Conservation (phyloP, 1,140 invertebrate species). For the Fopius arisanus region DNA sequence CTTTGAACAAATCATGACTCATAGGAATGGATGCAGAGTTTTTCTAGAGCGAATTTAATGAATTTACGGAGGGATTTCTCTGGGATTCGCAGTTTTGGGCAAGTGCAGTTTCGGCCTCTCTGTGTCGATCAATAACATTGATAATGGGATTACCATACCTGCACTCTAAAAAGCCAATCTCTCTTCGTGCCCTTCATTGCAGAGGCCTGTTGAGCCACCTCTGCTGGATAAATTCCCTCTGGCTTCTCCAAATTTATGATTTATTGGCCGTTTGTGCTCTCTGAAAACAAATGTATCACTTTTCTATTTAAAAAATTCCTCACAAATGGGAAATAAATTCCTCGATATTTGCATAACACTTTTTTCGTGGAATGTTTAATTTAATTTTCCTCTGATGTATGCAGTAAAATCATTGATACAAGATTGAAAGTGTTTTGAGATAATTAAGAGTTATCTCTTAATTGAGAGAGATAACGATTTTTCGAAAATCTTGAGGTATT, state of each 20-base stretch:
- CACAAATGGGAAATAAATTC: too few relatives aligned
- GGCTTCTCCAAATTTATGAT: slow-evolving; percentile 33
- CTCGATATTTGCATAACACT: too few relatives aligned
- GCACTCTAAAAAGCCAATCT: slow-evolving; percentile 61
- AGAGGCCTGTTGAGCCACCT: slow-evolving; percentile 35
- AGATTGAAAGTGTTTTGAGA: too few relatives aligned
- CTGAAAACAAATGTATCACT: slow-evolving; percentile 43
- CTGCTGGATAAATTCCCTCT: slow-evolving; percentile 31
- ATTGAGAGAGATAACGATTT: neutral
- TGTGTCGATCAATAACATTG: neutral
- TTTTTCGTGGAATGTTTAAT: too few relatives aligned
- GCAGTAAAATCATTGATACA: too few relatives aligned
- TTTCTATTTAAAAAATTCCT: neutral
- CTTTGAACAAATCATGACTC: too few relatives aligned
- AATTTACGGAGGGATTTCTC: neutral
- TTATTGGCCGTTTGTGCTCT: slow-evolving; percentile 35
- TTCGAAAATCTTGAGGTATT: neutral
- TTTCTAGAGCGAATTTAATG: too few relatives aligned
- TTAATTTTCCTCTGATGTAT: too few relatives aligned
- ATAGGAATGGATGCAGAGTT: too few relatives aligned
- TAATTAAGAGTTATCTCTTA: too few relatives aligned
- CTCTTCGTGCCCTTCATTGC: slow-evolving; percentile 58
- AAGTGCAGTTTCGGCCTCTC: neutral
- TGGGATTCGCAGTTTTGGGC: neutral
- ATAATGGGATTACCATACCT: slow-evolving; percentile 44